Base-by-base conservation (phyloP, 2,797 vertebrate species). In the Margarornis squamiger region DNA sequence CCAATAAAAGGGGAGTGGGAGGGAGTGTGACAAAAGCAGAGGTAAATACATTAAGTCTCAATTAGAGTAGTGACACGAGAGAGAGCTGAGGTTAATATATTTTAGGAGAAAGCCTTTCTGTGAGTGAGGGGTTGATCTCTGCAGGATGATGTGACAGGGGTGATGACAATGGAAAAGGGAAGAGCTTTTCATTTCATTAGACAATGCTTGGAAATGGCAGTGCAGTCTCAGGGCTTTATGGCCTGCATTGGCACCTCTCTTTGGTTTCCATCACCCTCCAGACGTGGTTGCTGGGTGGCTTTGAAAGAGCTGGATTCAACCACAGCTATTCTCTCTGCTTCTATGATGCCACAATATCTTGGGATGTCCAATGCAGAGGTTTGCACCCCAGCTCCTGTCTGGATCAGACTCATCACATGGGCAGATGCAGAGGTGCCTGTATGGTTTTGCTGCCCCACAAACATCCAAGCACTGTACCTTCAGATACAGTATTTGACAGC, bases 11-110 rank as follows among this genome's bases (percentile, higher is more conserved):
- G 32, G 23, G 72, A 81, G 41, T 0, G 0, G 45, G 70, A 88
- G 51, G 72, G 84, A 79, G 77, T 48, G 54, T 74, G 92, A 78
- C 55, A 88, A 91, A 95, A 81, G 79, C 84, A 84, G 76, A 95
- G 86, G 86, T 94, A 97, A 95, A 96, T 94, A 94, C 90, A 88
- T 96, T 96, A 95, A 77, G 72, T 96, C 72, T 94, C 95, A 92
- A 86, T 95, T 92, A 96, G 88, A 68, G 80, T 16, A 67, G 66
- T 88, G 95, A 96, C 94, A 81, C 0, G 0, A 55, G 59, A 83
- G 72, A 83, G 51, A 86, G 51, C 29, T 58, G 65, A 55, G 73
- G 92, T 94, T 92, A 96, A 94, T 86, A 85, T 67, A 70, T 95
- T 89, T 96, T 92, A 87, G 75, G 75, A 94, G 80, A 96, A 96